phyloP scores from a whole-genome alignment of 2,113 vertebrate genomes.

The Carettochelys insculpta region DNA sequence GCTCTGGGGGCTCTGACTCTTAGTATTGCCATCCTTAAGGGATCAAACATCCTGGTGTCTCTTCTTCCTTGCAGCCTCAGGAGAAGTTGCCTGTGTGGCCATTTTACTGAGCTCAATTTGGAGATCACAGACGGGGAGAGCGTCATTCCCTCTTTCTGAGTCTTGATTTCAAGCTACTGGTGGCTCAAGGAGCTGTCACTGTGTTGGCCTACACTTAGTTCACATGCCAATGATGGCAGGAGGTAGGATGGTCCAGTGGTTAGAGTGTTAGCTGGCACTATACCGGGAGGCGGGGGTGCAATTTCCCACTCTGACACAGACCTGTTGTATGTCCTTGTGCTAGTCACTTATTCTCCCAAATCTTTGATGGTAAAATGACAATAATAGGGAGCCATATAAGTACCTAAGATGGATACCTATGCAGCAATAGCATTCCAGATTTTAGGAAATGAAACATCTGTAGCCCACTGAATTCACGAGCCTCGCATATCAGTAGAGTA shows the following conservation, averaged over 20 bases:
- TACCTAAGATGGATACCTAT: background rate
- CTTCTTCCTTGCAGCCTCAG: background rate
- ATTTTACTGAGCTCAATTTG: background rate
- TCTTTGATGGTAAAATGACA: background rate
- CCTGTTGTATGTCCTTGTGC: rapidly evolving
- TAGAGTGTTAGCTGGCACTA: background rate
- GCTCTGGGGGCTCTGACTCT: background rate
- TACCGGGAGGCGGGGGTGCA: no score
- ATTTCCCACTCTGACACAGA: rapidly evolving
- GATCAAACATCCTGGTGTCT: background rate
- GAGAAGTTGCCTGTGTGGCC: background rate
- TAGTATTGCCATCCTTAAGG: background rate
- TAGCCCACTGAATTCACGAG: rapidly evolving
- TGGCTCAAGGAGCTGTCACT: rapidly evolving
- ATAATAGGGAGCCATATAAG: background rate
- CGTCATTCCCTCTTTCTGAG: rapidly evolving
- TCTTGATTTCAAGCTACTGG: background rate
- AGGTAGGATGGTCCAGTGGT: background rate
- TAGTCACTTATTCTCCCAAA: background rate
- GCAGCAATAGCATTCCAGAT: background rate
- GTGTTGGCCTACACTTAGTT: background rate
- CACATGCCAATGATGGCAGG: rapidly evolving
- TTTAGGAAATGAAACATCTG: background rate
- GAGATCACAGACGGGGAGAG: background rate
- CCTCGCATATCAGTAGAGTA: rapidly evolving